phyloP scores from a whole-genome alignment of 2,888 invertebrate genomes.

The Pollenia griseotomentosa region DNA sequence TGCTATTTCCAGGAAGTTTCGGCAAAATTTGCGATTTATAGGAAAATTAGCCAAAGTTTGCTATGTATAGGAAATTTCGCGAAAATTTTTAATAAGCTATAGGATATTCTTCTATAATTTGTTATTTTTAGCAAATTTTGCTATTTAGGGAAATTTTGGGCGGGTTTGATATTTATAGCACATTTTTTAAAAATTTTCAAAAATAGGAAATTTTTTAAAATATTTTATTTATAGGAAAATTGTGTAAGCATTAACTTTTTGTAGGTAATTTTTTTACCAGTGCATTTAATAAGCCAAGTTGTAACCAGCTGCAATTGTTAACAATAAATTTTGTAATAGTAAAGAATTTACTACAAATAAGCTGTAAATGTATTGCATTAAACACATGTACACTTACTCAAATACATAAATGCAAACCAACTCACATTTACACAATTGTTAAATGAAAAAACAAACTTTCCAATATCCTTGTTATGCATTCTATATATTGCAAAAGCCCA shows the following conservation, averaged over 20 bases:
- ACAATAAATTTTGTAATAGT: slow-evolving; percentile 71
- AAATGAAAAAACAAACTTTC: slow-evolving; percentile 17
- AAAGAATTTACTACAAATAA: slow-evolving; percentile 72
- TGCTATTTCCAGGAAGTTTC: no score
- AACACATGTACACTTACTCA: slow-evolving; percentile 35
- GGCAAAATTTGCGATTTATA: no score
- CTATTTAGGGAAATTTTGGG: no score
- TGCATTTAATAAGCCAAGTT: slow-evolving; percentile 49
- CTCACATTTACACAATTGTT: slow-evolving; percentile 43
- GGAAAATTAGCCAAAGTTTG: no score
- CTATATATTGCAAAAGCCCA: background rate
- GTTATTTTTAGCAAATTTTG: no score
- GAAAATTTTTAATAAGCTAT: no score
- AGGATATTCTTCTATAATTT: no score
- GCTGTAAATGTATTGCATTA: slow-evolving; percentile 63
- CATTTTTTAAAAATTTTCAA: no score
- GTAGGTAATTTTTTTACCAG: slow-evolving; percentile 15
- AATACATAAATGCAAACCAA: background rate
- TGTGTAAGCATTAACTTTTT: background rate
- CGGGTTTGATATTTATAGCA: no score
- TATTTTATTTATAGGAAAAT: no score
- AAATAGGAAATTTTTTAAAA: no score
- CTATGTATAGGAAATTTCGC: no score
- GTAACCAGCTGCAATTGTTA: slow-evolving; percentile 73
- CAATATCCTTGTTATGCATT: background rate